Evolutionary conservation across 2,797 vertebrate species (phyloP), one percentile per base, ranked within the genome.

Genomic region (Tachyglossus aculeatus): DNA sequence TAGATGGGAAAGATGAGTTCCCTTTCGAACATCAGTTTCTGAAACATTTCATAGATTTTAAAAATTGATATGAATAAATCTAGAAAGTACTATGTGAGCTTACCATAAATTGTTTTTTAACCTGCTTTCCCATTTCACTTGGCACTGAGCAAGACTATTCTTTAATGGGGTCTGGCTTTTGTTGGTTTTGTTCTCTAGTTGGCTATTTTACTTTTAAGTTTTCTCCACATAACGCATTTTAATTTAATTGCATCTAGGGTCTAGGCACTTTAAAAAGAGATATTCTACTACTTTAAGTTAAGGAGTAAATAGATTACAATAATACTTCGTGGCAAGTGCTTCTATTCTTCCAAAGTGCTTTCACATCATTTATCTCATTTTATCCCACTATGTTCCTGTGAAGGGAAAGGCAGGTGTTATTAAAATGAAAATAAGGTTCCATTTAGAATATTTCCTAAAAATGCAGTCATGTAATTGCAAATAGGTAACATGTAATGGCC

Each of bases 171-270:
- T 18, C 38, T 8, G 39, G 55, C 61, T 45, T 27, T 21, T 67
- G 19, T 9, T 32, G 18, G 38, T 48, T 67, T 40, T n/a, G 19
- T 69, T 37, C 65, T 24, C 34, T 33, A 44, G 21, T 55, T 55
- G 31, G 4, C 22, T 73, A 32, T 39, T 73, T 64, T 36, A 66
- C 37, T 60, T 60, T 19, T 50, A 51, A 51, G 15, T 39, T 62
- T 43, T 52, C 47, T 71, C 38, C 38, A 15, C 2, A 5, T 29
- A 36, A 38, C n/a, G 34, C 6, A 25, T 6, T 63, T 59, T 21
- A 12, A 37, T n/a, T 24, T 54, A 12, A 2, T 63, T 52, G 7
- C 10, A 18, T 58, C 18, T 24, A 8, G 2, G 0, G 25, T 32
- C 31, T 25, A 71, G 56, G 21, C 53, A 31, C 53, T 65, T 75